Percentiles rank a stretch among this genome's conserved stretches.
Evolutionary conservation across 2,888 invertebrate genomes (phyloP).

Genomic region (Oscheius sp.): DNA sequence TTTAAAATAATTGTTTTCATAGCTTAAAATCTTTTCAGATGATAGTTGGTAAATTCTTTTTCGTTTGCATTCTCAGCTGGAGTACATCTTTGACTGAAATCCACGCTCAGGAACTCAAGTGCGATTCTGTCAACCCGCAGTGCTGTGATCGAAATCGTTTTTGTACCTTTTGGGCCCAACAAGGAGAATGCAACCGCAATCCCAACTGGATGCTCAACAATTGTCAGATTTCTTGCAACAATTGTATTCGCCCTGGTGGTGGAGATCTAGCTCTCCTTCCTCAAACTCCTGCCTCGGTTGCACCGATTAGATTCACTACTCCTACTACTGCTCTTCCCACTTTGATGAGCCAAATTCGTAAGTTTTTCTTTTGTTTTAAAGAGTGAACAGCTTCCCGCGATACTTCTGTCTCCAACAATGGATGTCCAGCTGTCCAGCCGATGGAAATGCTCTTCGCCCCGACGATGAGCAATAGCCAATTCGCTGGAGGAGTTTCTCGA

Average conservation of each 20-base stretch:
- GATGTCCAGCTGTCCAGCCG: slow-evolving; percentile 3
- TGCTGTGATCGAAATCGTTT: slow-evolving; percentile 46
- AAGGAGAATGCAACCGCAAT: slow-evolving; percentile 59
- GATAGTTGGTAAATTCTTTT: too few relatives aligned
- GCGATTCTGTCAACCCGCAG: slow-evolving; percentile 10
- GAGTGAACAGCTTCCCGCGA: not conserved
- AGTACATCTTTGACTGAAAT: too few relatives aligned
- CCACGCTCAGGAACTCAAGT: not conserved
- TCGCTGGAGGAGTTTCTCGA: not conserved
- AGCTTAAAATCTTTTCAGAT: too few relatives aligned
- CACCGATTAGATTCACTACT: not conserved
- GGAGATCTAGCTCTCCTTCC: not conserved
- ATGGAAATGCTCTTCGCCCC: slow-evolving; percentile 8
- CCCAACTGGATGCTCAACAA: slow-evolving; percentile 61
- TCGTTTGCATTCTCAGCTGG: too few relatives aligned
- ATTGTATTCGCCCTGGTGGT: not conserved
- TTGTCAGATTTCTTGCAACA: slow-evolving; percentile 36
- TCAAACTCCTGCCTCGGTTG: not conserved
- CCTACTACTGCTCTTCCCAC: not conserved
- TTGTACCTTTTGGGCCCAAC: slow-evolving; percentile 58
- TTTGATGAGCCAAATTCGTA: not conserved
- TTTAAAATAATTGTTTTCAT: too few relatives aligned
- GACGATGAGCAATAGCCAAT: not conserved
- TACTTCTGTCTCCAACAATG: slow-evolving; percentile 7
- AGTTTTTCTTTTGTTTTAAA: not conserved